phyloP scores from a whole-genome alignment of 2,888 invertebrate species.

The Pecten maximus region DNA sequence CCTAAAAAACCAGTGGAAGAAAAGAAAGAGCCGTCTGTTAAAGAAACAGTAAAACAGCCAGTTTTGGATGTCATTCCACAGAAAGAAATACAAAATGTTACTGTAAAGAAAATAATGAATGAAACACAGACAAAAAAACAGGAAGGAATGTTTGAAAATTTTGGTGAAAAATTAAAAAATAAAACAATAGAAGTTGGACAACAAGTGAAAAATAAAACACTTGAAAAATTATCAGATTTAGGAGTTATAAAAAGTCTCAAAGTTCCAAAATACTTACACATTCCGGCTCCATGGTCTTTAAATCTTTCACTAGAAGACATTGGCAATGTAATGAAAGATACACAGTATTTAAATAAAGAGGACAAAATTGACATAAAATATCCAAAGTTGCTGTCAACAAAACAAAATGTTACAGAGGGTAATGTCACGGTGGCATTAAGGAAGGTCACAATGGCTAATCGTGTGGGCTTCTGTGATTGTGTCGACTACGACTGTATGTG shows the following conservation, averaged over 20 bases:
- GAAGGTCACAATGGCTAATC: conserved; percentile 55
- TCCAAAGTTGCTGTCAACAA: conserved; percentile 48
- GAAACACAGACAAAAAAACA: conserved; percentile 19
- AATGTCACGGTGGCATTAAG: conserved; percentile 50
- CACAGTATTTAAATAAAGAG: conserved; percentile 71
- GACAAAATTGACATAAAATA: conserved; percentile 64
- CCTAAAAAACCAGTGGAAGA: background rate
- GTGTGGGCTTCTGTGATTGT: conserved; percentile 75
- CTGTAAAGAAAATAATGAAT: conserved; percentile 3
- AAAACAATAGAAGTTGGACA: conserved; percentile 70
- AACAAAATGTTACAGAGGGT: conserved; percentile 50
- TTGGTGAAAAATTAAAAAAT: conserved; percentile 69
- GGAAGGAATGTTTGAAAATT: conserved; percentile 54
- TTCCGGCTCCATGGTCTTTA: conserved; percentile 68
- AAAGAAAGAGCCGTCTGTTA: background rate
- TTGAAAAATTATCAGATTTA: conserved; percentile 71
- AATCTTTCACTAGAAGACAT: conserved; percentile 73
- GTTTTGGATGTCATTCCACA: background rate
- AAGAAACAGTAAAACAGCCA: background rate
- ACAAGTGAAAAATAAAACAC: conserved; percentile 74
- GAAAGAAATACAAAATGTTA: background rate
- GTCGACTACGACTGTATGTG: conserved; percentile 73
- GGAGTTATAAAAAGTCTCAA: conserved; percentile 68
- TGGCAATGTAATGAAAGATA: conserved; percentile 76
- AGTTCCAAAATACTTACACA: conserved; percentile 65